A percentile compares a stretch with the other conserved stretches of the same genome.
Evolutionary conservation across 2,797 vertebrate genomes (phyloP).

Genomic region (Chelidonichthys spinosus): DNA sequence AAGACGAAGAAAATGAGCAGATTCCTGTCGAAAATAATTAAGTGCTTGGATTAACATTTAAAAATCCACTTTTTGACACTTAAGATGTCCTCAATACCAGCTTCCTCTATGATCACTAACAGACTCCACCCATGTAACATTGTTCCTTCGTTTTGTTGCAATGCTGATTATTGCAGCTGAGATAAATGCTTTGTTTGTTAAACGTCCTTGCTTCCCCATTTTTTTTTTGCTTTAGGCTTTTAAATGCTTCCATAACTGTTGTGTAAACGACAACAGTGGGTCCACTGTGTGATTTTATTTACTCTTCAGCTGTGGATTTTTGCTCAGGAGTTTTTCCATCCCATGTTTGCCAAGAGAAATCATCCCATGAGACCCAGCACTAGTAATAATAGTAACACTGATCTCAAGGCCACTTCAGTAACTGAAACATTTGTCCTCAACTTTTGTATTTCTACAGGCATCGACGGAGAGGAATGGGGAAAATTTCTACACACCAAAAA

Average conservation of each 20-base stretch:
- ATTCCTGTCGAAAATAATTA: background rate
- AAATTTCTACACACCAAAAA: constrained; percentile 99
- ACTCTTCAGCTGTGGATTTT: constrained; percentile 41
- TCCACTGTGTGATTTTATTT: constrained; percentile 5
- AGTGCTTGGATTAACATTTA: background rate
- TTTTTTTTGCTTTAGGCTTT: constrained; percentile 31
- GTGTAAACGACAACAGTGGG: constrained; percentile 27
- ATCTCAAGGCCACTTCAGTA: constrained; percentile 39
- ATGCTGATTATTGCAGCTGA: constrained; percentile 19
- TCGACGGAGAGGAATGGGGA: constrained; percentile 97
- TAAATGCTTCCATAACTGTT: constrained; percentile 41
- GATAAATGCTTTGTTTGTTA: constrained; percentile 14
- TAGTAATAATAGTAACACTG: constrained; percentile 45
- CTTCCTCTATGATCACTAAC: constrained; percentile 40
- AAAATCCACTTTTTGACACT: constrained; percentile 2
- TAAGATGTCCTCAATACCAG: constrained; percentile 12
- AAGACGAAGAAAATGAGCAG: background rate
- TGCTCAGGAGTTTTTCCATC: constrained; percentile 52
- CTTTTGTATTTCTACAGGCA: constrained; percentile 82
- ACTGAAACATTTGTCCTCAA: constrained; percentile 37
- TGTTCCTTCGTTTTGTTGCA: constrained; percentile 24
- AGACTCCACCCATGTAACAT: constrained; percentile 42
- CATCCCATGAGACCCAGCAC: constrained; percentile 45
- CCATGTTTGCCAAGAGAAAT: constrained; percentile 46
- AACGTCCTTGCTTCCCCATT: constrained; percentile 39